Base-by-base conservation (phyloP, 2,113 vertebrate genomes). In the Bungarus multicinctus region DNA sequence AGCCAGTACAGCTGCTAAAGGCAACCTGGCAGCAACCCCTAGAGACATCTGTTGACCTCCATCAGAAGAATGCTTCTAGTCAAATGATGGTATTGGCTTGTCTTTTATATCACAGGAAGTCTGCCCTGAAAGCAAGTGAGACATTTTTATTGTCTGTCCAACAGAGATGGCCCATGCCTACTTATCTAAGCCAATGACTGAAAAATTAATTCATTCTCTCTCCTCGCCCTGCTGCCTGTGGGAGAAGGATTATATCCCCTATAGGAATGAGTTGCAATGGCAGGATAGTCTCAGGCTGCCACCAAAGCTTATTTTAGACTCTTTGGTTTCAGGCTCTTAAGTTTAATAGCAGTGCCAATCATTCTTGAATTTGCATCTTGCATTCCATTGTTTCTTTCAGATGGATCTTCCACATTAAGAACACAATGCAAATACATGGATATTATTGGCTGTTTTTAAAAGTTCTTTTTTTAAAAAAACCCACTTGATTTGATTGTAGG, bases 101-200 rank as follows among this genome's bases (percentile, higher is more conserved):
- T 43, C 20, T 88, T 39, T n/a, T 16, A 92, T 94, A 91, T 90
- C 94, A 94, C 57, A 91, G 89, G 93, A 92, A 89, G 94, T 93
- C 47, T 53, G 90, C 25, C 90, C 93, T 94, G 94, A 85, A 92
- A 58, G 25, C 85, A 20, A 74, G 16, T 23, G 8, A 92, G 50
- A 23, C n/a, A 5, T 81, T 53, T 92, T 54, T 53, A 47, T 47
- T 4, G 53, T 88, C 23, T 52, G 93, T 95, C 90, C 94, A 94
- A 94, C 92, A 92, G 94, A 95, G 91, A 93, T 50, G 94, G 91
- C 94, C 88, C 87, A 90, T 88, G 91, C n/a, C 87, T 95, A 69
- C 93, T 97, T 93, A 92, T 94, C 88, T 93, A 89, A 94, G 39
- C 14, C 93, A 58, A 89, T 93, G 92, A 94, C 91, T 94, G 0